Percentiles rank a stretch among this genome's conserved stretches.
Evolutionary conservation across 1,140 invertebrate genomes (phyloP).

Genomic region (Neodiprion virginianus): DNA sequence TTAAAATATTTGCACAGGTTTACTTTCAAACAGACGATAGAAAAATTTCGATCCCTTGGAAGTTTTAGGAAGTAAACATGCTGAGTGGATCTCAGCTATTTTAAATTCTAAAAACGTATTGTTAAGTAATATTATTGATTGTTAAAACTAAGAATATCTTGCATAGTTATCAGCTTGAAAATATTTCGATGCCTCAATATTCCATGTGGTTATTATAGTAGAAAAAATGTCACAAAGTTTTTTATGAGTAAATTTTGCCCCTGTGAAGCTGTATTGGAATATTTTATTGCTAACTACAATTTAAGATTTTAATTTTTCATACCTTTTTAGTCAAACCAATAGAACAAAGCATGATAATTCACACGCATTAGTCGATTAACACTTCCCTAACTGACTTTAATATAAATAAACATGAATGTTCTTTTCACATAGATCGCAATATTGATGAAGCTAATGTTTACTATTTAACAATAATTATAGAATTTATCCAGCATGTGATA

Average conservation of each 20-base stretch:
- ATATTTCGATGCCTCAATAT: background rate
- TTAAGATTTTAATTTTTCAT: too few relatives aligned
- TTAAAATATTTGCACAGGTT: too few relatives aligned
- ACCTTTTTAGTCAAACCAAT: too few relatives aligned
- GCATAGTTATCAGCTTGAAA: background rate
- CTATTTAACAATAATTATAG: background rate
- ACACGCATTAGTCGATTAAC: background rate
- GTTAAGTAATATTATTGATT: conserved; percentile 6
- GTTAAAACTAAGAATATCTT: background rate
- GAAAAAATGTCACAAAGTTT: background rate
- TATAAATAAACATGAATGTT: too few relatives aligned
- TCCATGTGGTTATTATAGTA: background rate
- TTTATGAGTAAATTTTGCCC: background rate
- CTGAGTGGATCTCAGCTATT: background rate
- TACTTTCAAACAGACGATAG: background rate
- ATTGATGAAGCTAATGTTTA: background rate
- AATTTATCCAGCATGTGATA: conserved; percentile 7
- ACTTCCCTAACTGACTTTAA: background rate
- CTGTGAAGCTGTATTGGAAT: too few relatives aligned
- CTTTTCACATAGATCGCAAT: too few relatives aligned
- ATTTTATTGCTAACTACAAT: too few relatives aligned
- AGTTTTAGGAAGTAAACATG: background rate
- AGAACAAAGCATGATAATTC: background rate
- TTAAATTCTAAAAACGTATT: background rate
- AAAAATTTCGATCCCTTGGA: background rate